Conservation (phyloP, 2,888 invertebrate species). For the Steromphala cineraria region DNA sequence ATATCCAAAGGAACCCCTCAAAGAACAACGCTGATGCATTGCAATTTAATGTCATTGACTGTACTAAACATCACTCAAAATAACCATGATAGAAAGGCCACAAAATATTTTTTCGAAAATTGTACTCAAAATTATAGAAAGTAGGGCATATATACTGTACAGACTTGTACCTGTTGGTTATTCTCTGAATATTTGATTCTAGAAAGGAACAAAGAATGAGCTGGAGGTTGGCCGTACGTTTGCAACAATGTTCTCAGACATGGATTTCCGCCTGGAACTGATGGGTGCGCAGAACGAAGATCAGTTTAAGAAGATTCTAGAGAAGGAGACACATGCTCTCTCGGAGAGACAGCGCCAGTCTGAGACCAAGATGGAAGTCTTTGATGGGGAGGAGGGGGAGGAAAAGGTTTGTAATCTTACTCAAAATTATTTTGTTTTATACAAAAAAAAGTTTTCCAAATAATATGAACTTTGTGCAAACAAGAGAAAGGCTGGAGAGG, state of each 20-base stretch:
- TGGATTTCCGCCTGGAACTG: conserved; percentile 78
- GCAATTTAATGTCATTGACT: too few species aligned
- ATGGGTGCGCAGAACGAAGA: conserved; percentile 78
- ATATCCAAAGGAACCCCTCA: too few species aligned
- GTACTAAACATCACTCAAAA: too few species aligned
- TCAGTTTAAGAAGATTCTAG: conserved; percentile 77
- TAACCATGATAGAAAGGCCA: too few species aligned
- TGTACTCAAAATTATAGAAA: too few species aligned
- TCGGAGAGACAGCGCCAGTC: conserved; percentile 23
- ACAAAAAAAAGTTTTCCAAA: too few species aligned
- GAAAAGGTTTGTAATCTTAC: conserved; percentile 12
- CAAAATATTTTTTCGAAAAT: too few species aligned
- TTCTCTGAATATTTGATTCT: conserved; percentile 1
- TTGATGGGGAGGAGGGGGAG: conserved; percentile 16
- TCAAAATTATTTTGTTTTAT: not conserved
- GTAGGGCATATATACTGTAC: too few species aligned
- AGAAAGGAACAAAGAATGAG: conserved; percentile 78
- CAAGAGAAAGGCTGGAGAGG: too few species aligned
- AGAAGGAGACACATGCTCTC: conserved; percentile 76
- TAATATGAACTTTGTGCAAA: too few species aligned
- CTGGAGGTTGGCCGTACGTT: conserved; percentile 80
- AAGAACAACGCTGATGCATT: too few species aligned
- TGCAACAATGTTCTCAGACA: conserved; percentile 80
- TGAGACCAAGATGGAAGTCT: conserved; percentile 17
- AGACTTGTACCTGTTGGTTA: too few species aligned